Percentiles rank a stretch among this genome's conserved stretches.
phyloP scores from a whole-genome alignment of 2,797 vertebrate genomes.

The Clarias pachynema region DNA sequence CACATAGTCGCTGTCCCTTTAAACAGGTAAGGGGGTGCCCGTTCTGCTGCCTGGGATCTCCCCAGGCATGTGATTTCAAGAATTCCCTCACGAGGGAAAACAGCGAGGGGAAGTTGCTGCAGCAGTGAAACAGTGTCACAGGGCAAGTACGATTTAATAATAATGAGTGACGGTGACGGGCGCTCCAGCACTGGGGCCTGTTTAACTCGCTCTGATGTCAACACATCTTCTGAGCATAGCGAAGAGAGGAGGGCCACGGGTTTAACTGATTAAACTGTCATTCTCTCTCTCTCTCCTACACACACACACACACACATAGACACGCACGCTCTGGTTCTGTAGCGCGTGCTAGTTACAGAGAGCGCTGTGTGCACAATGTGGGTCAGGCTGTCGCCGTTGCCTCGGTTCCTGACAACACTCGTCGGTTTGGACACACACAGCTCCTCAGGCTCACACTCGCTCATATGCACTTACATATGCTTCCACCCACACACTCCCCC shows the following conservation, averaged over 20 bases:
- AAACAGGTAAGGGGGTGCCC: not conserved
- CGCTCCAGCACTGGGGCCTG: not conserved
- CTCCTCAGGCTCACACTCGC: conserved; percentile 55
- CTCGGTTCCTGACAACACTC: conserved; percentile 17
- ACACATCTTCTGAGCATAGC: not conserved
- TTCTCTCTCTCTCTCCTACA: not conserved
- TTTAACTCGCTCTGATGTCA: not conserved
- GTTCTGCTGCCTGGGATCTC: not conserved
- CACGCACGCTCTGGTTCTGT: not conserved
- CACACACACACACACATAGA: not conserved
- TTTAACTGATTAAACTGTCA: conserved; percentile 18
- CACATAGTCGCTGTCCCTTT: not conserved
- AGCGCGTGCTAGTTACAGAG: not conserved
- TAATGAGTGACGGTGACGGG: not conserved
- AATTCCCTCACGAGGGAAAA: not conserved
- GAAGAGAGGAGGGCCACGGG: not conserved
- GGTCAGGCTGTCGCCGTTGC: conserved; percentile 44
- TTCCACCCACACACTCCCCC: conserved; percentile 46
- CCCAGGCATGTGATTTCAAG: too few relatives aligned
- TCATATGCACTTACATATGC: conserved; percentile 53
- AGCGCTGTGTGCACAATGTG: conserved; percentile 29
- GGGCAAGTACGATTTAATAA: too few relatives aligned
- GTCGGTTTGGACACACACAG: conserved; percentile 32
- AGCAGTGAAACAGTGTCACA: not conserved
- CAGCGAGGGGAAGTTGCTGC: not conserved